Evolutionary conservation across 2,797 vertebrate genomes (phyloP).

Genomic region (Toxotes lorentzi): DNA sequence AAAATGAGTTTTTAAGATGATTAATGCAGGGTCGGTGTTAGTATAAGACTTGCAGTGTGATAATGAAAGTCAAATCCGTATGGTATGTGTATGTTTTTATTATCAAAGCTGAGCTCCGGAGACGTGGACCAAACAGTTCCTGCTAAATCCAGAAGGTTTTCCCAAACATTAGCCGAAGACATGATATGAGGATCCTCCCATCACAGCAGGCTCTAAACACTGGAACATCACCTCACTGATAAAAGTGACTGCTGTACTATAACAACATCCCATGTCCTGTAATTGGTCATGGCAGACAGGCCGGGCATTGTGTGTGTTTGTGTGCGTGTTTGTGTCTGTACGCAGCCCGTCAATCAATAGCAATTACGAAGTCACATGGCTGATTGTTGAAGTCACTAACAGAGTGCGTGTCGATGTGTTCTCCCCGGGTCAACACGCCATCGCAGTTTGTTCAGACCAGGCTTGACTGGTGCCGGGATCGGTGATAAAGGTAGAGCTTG

Average conservation of each 20-base stretch:
- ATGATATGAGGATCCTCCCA: conserved; percentile 56
- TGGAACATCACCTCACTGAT: conserved; percentile 60
- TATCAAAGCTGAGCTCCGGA: conserved; percentile 22
- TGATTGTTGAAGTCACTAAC: conserved; percentile 56
- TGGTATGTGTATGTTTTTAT: conserved; percentile 15
- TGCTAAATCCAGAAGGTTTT: conserved; percentile 31
- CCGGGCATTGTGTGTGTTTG: conserved; percentile 18
- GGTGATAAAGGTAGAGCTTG: conserved; percentile 53
- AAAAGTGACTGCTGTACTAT: conserved; percentile 40
- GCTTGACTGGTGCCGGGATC: conserved; percentile 34
- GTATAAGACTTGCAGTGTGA: not conserved
- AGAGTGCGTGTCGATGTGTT: conserved; percentile 37
- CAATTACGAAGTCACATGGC: conserved; percentile 65
- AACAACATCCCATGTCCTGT: conserved; percentile 64
- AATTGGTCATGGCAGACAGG: conserved; percentile 60
- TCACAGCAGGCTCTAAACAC: conserved; percentile 40
- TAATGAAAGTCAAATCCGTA: conserved; percentile 8
- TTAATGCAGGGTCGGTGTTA: not conserved
- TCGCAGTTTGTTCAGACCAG: conserved; percentile 21
- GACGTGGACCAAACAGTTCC: conserved; percentile 28
- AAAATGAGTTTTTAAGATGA: conserved; percentile 25
- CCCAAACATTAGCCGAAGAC: conserved; percentile 59
- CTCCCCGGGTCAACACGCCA: conserved; percentile 38
- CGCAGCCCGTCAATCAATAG: conserved; percentile 74
- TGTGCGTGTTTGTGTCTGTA: conserved; percentile 10